Percentiles rank a stretch among this genome's conserved stretches.
Evolutionary conservation across 2,888 invertebrate genomes (phyloP).

Genomic region (Euplagia quadripunctaria): DNA sequence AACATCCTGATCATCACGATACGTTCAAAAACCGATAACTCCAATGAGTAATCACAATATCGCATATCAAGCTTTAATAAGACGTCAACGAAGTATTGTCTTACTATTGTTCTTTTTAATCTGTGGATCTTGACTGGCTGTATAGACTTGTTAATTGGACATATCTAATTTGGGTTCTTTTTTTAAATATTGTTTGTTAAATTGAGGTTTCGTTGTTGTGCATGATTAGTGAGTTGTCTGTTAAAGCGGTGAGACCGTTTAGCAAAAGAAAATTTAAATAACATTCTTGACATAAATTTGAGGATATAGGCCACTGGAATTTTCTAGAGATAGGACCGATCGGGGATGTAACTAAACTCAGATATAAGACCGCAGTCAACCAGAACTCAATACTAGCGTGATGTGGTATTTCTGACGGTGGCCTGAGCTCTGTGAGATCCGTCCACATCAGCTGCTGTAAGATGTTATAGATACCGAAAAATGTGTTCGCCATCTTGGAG

Average conservation of each 20-base stretch:
- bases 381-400: too few species aligned
- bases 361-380: too few species aligned
- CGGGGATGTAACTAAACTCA: too few species aligned
- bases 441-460: too few species aligned
- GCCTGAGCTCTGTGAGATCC: too few species aligned
- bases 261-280: not conserved
- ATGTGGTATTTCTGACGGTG: too few species aligned
- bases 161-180: conserved; percentile 43
- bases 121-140: conserved; percentile 28
- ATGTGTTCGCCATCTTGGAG: too few species aligned
- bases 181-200: conserved; percentile 26
- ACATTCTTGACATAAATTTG: not conserved
- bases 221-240: not conserved
- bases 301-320: not conserved
- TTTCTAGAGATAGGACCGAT: too few species aligned
- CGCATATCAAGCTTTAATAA: conserved; percentile 48
- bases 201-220: conserved; percentile 7
- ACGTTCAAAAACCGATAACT: conserved; percentile 27
- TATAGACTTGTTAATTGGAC: conserved; percentile 45
- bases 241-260: not conserved
- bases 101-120: conserved; percentile 37
- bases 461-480: too few species aligned
- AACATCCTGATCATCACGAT: conserved; percentile 22
- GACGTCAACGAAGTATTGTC: conserved; percentile 44
- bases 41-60: conserved; percentile 34